Conservation (phyloP, 2,797 vertebrate genomes). For the Tarsius wallacei region DNA sequence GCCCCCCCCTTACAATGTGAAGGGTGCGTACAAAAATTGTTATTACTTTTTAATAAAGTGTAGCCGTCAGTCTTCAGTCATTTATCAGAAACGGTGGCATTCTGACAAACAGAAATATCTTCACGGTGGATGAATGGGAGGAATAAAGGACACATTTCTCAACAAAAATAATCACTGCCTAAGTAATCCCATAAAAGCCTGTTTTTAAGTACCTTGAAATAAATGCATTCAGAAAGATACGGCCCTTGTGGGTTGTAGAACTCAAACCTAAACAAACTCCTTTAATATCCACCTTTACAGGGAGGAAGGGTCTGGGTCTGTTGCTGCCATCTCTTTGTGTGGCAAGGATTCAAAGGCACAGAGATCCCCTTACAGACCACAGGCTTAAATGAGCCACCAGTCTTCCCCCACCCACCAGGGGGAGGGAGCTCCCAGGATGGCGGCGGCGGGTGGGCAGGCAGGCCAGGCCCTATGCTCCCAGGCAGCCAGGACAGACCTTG, state of each 20-base stretch:
- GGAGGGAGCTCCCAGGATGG: neutral
- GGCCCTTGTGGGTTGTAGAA: conserved; percentile 87
- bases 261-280: conserved; percentile 86
- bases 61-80: conserved; percentile 98
- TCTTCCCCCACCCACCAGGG: neutral
- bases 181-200: conserved; percentile 94
- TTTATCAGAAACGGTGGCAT: conserved; percentile 96
- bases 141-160: conserved; percentile 94
- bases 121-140: conserved; percentile 93
- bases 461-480: no score
- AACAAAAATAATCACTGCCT: conserved; percentile 94
- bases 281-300: conserved; percentile 81
- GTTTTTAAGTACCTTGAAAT: conserved; percentile 92
- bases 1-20: conserved; percentile 97
- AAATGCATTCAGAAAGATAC: conserved; percentile 91
- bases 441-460: neutral
- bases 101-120: conserved; percentile 95
- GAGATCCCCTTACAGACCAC: neutral
- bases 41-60: conserved; percentile 99
- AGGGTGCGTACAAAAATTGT: conserved; percentile 99
- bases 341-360: conserved; percentile 30
- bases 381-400: neutral
- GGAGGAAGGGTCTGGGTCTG: conserved; percentile 13
- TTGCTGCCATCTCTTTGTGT: conserved; percentile 71
- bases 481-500: no score